Base-by-base conservation (phyloP, 2,113 vertebrate species). In the Nematolebias whitei region DNA sequence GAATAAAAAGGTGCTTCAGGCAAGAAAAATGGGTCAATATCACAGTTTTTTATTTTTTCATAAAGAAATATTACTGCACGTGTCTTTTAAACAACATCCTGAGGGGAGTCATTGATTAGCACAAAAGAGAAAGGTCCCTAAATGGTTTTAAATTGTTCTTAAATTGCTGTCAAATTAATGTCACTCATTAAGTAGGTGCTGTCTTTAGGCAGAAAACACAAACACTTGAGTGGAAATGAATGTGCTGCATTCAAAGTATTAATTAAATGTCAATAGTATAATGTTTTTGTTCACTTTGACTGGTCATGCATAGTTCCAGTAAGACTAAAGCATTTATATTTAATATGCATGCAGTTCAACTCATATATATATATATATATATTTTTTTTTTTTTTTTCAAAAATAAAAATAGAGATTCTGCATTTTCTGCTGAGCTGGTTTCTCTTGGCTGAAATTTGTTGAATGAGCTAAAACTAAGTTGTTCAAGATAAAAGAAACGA, bases 1-100 rank as follows among this genome's bases (percentile, higher is more conserved):
- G 88, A 87, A 85, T 90, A 81, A 86, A 80, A 89, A 72, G 65
- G 58, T 12, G 82, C 87, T 79, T 55, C 65, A 58, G 71, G 85
- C 84, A 67, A 83, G 74, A 78, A 89, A 87, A 92, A 85, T 74
- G 77, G 90, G 88, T 91, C 90, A 92, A 92, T 92, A 90, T 82
- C 75, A 73, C 71, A 67, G 78, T 77, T 2, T 49, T 18, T 88
- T 90, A 16, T 86, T 88, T 90, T 22, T 86, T 88, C 82, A 86
- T 80, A 78, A 80, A 73, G 68, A 86, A 84, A 88, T 89, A 87
- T 87, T 84, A 85, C 87, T 78, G 73, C 77, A 85, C 87, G 81
- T 86, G 82, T 90, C n/a, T 88, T 86, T 88, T 88, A 85, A 89
- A 86, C 86, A 89, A 89, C 81, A 82, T 74, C 79, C 90, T 71